Percentiles rank a stretch among this genome's conserved stretches.
phyloP scores from a whole-genome alignment of 2,113 vertebrate species.

The Pardalotus punctatus region DNA sequence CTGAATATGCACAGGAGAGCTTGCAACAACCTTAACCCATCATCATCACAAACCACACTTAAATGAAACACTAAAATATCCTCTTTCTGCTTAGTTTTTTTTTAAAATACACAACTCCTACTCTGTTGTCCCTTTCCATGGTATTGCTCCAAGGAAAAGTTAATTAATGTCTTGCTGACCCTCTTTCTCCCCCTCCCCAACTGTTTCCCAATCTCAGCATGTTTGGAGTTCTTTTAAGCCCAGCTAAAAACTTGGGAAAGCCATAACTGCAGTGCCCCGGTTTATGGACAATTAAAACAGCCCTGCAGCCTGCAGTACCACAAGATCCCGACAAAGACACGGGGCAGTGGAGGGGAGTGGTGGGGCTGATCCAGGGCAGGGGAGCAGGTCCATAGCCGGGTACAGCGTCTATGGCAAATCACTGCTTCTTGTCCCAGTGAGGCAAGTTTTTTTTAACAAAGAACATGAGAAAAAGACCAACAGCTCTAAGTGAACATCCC shows the following conservation, averaged over 20 bases:
- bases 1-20: background rate
- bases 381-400: too few relatives aligned
- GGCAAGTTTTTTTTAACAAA: background rate
- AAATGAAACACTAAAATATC: background rate
- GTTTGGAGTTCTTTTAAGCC: background rate
- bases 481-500: background rate
- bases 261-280: background rate
- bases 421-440: background rate
- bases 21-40: background rate
- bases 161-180: background rate
- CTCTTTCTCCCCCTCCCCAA: background rate
- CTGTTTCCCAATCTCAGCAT: background rate
- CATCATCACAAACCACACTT: background rate
- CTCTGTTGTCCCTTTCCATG: background rate
- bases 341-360: background rate
- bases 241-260: background rate
- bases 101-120: background rate
- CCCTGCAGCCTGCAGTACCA: accelerated
- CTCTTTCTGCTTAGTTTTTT: background rate
- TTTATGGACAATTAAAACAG: background rate
- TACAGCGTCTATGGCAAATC: accelerated
- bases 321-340: background rate
- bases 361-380: background rate
- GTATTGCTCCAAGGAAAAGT: background rate
- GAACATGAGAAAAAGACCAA: background rate